Base-by-base conservation (phyloP, 2,888 invertebrate species). In the Polydrusus pterygomalis region DNA sequence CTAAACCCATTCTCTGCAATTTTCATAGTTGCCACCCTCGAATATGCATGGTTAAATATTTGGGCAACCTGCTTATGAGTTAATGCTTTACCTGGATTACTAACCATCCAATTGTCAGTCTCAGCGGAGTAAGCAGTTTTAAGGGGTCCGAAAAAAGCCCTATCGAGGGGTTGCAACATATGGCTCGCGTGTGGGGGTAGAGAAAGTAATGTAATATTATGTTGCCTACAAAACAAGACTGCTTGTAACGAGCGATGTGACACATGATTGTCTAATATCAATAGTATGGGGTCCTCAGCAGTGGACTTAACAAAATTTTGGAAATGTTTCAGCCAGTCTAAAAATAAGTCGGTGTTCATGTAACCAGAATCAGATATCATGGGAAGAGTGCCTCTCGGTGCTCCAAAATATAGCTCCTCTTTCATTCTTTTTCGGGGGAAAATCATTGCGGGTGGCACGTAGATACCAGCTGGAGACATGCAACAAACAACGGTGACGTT, bases 51-150 rank as follows among this genome's bases (percentile, higher is more conserved):
- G 30, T 30, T 30, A 30, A 30, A 30, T 30, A 30, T 30, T 30
- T 30, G 5, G 30, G 30, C 30, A 30, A 30, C 30, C 30, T 30
- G 30, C 30, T 30, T 30, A 2, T 30, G 30, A 30, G 30, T 30
- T 30, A 30, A 30, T 30, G 30, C 5, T 30, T 30, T 7, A 6
- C 2, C 30, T 7, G 30, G 30, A 30, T 30, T 30, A 30, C 7
- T 30, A 30, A 30, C 30, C 30, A 30, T n/a, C 75, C 60, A 75
- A 2, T 67, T 38, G 43, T 67, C 68, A n/a, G 47, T 20, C 18
- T 49, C 20, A 13, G 18, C 13, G 10, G 20, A 1, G 17, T 45
- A 72, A 10, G 47, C 63, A 13, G 47, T 47, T 47, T 47, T 47
- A 15, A 15, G 47, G 15, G 47, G 47, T 7, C 47, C 47, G 40